A percentile compares a stretch with the other conserved stretches of the same genome.
Conservation (phyloP, 2,113 vertebrate genomes). For the Macroglossus sobrinus region DNA sequence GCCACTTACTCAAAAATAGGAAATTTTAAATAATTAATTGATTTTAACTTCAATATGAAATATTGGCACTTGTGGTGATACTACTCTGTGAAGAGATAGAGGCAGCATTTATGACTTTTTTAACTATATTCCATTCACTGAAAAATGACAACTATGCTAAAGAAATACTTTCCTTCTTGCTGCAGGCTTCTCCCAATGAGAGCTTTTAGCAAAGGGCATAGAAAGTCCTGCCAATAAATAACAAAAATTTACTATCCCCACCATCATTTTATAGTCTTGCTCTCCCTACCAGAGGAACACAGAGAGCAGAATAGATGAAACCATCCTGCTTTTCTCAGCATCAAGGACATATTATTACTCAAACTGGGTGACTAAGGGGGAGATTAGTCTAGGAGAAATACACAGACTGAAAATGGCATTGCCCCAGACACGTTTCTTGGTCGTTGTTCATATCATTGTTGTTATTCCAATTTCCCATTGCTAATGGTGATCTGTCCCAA, state of each 20-base stretch:
- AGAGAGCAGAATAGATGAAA: conserved; percentile 61
- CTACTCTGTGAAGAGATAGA: conserved; percentile 50
- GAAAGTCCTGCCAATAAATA: conserved; percentile 74
- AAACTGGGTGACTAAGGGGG: conserved; percentile 7
- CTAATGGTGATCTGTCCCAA: not conserved
- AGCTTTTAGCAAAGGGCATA: conserved; percentile 75
- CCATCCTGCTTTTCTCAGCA: conserved; percentile 68
- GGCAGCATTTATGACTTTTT: conserved; percentile 47
- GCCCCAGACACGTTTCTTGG: not conserved
- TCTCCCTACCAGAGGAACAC: conserved; percentile 35
- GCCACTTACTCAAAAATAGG: conserved; percentile 35
- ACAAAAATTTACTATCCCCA: conserved; percentile 67
- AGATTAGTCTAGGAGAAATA: conserved; percentile 14
- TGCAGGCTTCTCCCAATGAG: conserved; percentile 60
- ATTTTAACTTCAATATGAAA: conserved; percentile 75
- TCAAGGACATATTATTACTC: conserved; percentile 36
- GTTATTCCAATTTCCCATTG: conserved; percentile 1
- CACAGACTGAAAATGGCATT: not conserved
- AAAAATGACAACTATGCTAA: conserved; percentile 73
- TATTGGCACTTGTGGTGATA: conserved; percentile 57
- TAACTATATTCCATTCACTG: conserved; percentile 66
- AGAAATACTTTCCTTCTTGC: conserved; percentile 70
- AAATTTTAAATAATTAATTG: conserved; percentile 79
- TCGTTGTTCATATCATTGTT: not conserved
- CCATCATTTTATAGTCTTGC: conserved; percentile 51